These are phyloP conservation scores for Drosophila pseudotakahashii DNA, from an alignment of 2,888 invertebrate genomes.

Conservation along the genomic window DNA sequence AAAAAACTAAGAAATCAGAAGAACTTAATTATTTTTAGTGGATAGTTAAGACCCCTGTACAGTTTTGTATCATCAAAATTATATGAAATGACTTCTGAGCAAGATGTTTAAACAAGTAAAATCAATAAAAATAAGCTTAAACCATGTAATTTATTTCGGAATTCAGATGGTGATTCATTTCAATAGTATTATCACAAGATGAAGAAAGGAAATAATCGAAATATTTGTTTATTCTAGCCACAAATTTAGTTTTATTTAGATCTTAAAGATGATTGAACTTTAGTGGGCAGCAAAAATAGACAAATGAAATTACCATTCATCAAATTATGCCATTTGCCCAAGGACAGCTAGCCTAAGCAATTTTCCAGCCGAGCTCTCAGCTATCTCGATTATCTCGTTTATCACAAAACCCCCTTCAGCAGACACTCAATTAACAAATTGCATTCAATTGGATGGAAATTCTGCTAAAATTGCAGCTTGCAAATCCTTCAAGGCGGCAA, in stretches of 20 bases:
- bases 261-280: background rate
- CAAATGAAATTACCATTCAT: conserved; percentile 18
- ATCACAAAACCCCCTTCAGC: conserved; percentile 26
- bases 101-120: no score
- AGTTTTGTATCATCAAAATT: no score
- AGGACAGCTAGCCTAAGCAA: conserved; percentile 10
- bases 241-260: background rate
- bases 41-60: no score
- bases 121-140: no score
- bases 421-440: conserved; percentile 43
- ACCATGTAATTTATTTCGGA: no score
- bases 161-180: no score
- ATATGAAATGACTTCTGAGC: no score
- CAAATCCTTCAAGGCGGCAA: conserved; percentile 15
- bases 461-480: conserved; percentile 21
- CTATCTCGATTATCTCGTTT: conserved; percentile 23
- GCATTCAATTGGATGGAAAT: conserved; percentile 45
- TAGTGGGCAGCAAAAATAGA: background rate
- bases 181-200: background rate
- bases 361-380: conserved; percentile 23
- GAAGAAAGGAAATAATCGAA: background rate
- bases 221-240: background rate
- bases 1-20: no score
- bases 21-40: no score
- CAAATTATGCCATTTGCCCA: conserved; percentile 9